phyloP scores from a whole-genome alignment of 1,140 invertebrate genomes.

The Ganaspis sp. region DNA sequence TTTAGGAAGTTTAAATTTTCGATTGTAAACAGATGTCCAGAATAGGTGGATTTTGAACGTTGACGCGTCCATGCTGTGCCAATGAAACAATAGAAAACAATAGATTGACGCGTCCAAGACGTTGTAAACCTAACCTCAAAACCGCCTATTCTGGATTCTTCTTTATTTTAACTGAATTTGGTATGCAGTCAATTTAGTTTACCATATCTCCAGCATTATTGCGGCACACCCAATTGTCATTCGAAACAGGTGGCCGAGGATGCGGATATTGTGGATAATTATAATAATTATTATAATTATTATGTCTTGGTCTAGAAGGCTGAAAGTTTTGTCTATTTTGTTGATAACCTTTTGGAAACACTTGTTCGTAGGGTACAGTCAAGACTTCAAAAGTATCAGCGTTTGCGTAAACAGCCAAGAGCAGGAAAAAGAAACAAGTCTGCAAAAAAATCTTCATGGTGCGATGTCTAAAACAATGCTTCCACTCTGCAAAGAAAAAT shows the following conservation, averaged over 20 bases:
- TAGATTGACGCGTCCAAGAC: too few species aligned
- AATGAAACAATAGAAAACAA: too few species aligned
- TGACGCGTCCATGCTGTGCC: too few species aligned
- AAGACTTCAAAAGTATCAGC: background rate
- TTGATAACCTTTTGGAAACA: background rate
- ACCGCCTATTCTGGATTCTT: too few species aligned
- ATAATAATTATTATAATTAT: constrained; percentile 22
- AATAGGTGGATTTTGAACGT: too few species aligned
- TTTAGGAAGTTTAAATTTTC: too few species aligned
- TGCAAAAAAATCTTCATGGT: too few species aligned
- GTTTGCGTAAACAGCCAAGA: background rate
- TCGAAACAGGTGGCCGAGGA: constrained; percentile 5
- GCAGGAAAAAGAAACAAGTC: background rate
- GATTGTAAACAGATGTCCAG: too few species aligned
- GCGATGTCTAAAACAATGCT: too few species aligned
- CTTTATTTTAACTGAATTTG: background rate
- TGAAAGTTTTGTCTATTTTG: background rate
- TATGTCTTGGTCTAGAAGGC: background rate
- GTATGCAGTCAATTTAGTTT: too few species aligned
- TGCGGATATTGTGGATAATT: constrained; percentile 31
- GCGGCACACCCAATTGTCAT: constrained; percentile 49
- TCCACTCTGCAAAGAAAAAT: too few species aligned
- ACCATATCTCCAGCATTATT: constrained; percentile 49
- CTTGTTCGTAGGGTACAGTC: background rate
- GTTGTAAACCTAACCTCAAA: too few species aligned